These are phyloP conservation scores for Drosophila kohkoa DNA, from an alignment of 1,140 invertebrate species.

Conservation along the genomic window DNA sequence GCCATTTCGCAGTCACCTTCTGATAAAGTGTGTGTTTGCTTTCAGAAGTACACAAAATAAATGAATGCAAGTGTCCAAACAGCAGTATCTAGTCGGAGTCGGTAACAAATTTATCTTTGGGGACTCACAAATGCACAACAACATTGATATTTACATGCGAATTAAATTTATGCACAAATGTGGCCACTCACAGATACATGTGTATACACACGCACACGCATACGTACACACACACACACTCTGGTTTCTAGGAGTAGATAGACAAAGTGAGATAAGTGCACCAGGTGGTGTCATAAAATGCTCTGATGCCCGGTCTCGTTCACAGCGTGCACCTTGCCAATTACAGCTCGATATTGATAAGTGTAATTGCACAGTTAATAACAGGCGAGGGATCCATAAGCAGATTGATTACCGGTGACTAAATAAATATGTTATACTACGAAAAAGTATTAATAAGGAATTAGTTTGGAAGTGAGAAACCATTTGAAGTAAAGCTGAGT, in stretches of 20 bases:
- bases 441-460: too few relatives aligned
- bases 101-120: conserved; percentile 46
- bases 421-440: conserved; percentile 18
- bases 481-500: neutral
- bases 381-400: conserved; percentile 21
- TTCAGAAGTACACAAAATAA: conserved; percentile 8
- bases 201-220: conserved; percentile 11
- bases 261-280: conserved; percentile 46
- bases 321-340: conserved; percentile 15
- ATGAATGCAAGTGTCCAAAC: neutral
- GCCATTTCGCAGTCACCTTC: neutral
- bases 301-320: neutral
- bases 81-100: neutral
- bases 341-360: conserved; percentile 29
- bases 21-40: neutral
- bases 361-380: conserved; percentile 27
- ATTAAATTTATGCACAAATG: conserved; percentile 57
- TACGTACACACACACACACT: neutral
- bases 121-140: conserved; percentile 51
- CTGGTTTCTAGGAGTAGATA: neutral
- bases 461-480: neutral
- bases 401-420: neutral
- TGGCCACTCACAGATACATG: conserved; percentile 18
- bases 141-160: conserved; percentile 32
- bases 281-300: conserved; percentile 59